Base-by-base conservation (phyloP, 2,113 vertebrate species). In the Epinephelus moara region DNA sequence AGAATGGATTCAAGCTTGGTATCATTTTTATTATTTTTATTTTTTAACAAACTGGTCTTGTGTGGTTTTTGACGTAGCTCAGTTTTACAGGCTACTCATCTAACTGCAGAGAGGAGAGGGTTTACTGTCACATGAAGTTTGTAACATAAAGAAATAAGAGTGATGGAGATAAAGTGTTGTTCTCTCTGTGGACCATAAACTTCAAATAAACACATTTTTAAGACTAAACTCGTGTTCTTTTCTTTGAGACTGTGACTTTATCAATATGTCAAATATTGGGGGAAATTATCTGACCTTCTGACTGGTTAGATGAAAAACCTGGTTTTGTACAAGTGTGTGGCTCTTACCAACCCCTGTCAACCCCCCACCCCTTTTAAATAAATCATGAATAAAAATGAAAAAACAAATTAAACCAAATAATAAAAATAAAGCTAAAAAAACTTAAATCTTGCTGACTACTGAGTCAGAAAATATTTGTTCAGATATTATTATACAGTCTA, bases 131-230 rank as follows among this genome's bases (percentile, higher is more conserved):
- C 47, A 37, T 37, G 13, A 50, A n/a, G 74, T 56, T 80, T 78
- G 49, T 80, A 0, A 61, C 69, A 75, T 30, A 4, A 55, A 68
- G 15, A 37, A 57, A 68, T 0, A 56, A 56, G 50, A 76, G 70
- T 71, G 81, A 70, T 17, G 57, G 10, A 70, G 17, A 82, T 42
- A 61, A 82, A 80, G 30, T 75, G 73, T 60, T 80, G 60, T 84
- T 45, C 30, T 75, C 56, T 63, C 64, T 64, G 64, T 75, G 33
- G 67, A 78, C 70, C 30, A 71, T 19, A 80, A 73, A 86, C 63
- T 75, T 69, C 3, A 50, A 71, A 68, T 66, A 87, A 90, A 87
- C 9, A 60, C 33, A 61, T 82, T 56, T 80, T 37, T 73, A 78
- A 79, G 69, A 79, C 21, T 70, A 5, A 55, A 19, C 52, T 59